These are phyloP conservation scores for Tetramorium bicarinatum DNA, from an alignment of 2,888 invertebrate species.

Conservation along the genomic window DNA sequence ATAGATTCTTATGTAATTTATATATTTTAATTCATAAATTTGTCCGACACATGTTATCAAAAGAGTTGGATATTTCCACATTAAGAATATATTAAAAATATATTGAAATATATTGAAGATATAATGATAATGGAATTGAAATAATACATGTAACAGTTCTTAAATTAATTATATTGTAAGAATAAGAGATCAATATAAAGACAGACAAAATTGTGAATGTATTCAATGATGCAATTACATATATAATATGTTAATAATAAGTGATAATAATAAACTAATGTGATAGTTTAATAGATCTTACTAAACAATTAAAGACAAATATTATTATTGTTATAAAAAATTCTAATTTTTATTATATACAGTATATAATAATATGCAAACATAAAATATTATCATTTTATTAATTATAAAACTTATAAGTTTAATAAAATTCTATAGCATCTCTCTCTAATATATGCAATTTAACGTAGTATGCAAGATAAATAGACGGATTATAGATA, in stretches of 20 bases:
- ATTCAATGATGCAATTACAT: neutral
- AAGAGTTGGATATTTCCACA: neutral
- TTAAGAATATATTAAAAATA: neutral
- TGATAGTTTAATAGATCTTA: neutral
- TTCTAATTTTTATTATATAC: neutral
- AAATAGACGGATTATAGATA: neutral
- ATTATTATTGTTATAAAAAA: neutral
- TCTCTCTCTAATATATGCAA: neutral
- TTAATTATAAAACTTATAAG: neutral
- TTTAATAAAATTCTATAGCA: neutral
- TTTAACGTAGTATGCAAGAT: neutral
- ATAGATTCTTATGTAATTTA: neutral
- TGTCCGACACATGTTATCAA: neutral
- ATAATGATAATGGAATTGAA: neutral
- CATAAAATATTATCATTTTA: neutral
- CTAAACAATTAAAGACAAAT: neutral
- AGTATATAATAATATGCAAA: neutral
- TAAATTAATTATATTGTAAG: slow-evolving; percentile 1
- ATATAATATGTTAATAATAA: neutral
- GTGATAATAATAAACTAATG: neutral
- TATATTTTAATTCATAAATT: neutral
- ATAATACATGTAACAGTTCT: neutral
- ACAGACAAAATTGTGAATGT: neutral
- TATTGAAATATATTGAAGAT: neutral
- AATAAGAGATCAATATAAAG: neutral